phyloP scores from a whole-genome alignment of 2,888 invertebrate species.

The Leptura quadrifasciata region DNA sequence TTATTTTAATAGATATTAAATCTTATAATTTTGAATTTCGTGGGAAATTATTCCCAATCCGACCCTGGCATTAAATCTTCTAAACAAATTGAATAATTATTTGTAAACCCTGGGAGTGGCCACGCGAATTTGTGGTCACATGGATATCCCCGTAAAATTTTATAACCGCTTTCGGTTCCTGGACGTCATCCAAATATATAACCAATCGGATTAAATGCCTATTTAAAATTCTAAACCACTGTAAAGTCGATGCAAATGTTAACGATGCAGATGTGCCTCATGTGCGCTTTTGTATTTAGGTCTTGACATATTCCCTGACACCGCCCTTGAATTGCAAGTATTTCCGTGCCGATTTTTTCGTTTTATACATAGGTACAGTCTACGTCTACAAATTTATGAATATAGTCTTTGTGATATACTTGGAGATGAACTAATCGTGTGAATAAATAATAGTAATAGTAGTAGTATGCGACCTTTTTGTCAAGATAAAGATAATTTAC shows the following conservation, averaged over 20 bases:
- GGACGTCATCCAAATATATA: constrained; percentile 63
- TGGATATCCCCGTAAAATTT: constrained; percentile 62
- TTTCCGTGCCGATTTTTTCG: constrained; percentile 16
- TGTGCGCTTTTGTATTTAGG: constrained; percentile 45
- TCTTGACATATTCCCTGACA: constrained; percentile 17
- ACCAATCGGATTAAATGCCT: constrained; percentile 61
- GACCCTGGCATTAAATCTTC: constrained; percentile 48
- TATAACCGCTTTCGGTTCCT: constrained; percentile 69
- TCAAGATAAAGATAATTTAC: too few species aligned
- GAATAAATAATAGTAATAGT: too few species aligned
- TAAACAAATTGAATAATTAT: constrained; percentile 61
- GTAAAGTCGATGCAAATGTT: constrained; percentile 63
- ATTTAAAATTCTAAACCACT: constrained; percentile 69
- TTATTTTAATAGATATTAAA: too few species aligned
- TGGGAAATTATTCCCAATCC: constrained; percentile 38
- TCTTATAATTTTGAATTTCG: too few species aligned
- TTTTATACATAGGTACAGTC: not conserved
- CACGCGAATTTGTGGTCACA: constrained; percentile 58
- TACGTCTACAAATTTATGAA: not conserved
- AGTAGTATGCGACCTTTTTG: too few species aligned
- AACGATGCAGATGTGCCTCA: constrained; percentile 21
- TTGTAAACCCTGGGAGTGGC: constrained; percentile 53
- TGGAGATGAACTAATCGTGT: not conserved
- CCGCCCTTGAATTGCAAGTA: constrained; percentile 25
- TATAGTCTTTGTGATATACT: not conserved